A percentile compares a stretch with the other conserved stretches of the same genome.
phyloP scores from a whole-genome alignment of 2,797 vertebrate genomes.

The Limnodromus scolopaceus region DNA sequence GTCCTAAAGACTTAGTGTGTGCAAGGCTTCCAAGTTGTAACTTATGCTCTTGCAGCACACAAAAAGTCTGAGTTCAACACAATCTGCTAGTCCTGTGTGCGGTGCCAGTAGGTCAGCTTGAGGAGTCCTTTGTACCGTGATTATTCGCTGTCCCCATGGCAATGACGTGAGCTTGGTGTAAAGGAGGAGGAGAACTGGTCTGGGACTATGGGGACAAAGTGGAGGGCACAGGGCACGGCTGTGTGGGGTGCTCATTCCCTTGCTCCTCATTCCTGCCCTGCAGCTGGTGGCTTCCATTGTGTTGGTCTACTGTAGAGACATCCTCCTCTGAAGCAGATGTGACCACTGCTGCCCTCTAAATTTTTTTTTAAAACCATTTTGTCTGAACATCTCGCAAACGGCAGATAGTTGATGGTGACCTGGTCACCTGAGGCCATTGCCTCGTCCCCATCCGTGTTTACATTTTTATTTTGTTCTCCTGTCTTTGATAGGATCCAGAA shows the following conservation, averaged over 20 bases:
- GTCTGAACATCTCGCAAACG: not conserved
- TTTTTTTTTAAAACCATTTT: not conserved
- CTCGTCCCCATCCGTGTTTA: not conserved
- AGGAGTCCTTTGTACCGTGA: rapidly evolving
- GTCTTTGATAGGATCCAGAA: not conserved
- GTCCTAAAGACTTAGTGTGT: not conserved
- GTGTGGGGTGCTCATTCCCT: not conserved
- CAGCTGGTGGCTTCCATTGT: not conserved
- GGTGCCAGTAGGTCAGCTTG: not conserved
- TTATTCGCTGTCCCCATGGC: not conserved
- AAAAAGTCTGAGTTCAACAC: not conserved
- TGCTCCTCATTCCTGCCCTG: not conserved
- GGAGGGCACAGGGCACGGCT: rapidly evolving
- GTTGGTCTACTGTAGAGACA: rapidly evolving
- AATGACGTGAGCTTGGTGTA: not conserved
- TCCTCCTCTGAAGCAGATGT: not conserved
- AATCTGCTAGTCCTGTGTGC: not conserved
- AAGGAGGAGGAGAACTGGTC: not conserved
- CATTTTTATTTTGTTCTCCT: not conserved
- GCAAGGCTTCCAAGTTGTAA: not conserved
- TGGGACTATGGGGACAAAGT: not conserved
- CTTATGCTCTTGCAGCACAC: not conserved
- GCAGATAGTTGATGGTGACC: not conserved
- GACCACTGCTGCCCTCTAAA: not conserved
- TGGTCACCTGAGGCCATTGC: not conserved